Evolutionary conservation across 1,140 invertebrate genomes (phyloP).

Genomic region (Drosophila lini): DNA sequence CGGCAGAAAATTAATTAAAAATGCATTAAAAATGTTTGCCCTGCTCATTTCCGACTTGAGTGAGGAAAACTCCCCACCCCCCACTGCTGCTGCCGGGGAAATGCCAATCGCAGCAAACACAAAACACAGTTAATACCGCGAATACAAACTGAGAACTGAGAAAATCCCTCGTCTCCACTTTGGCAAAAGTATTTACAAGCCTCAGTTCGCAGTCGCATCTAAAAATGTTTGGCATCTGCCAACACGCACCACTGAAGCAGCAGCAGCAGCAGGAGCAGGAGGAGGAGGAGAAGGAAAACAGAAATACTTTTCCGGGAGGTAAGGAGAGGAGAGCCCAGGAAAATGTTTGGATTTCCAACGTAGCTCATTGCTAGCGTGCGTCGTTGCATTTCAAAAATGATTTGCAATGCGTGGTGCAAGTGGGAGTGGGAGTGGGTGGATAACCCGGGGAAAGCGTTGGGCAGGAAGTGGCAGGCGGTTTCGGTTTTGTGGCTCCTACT

Average conservation of each 20-base stretch:
- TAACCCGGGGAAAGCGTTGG: conserved; percentile 20
- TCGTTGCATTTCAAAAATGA: conserved; percentile 77
- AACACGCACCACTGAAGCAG: conserved; percentile 78
- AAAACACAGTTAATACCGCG: conserved; percentile 56
- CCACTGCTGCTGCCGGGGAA: conserved; percentile 4
- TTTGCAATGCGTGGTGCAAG: conserved; percentile 49
- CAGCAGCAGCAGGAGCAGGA: neutral
- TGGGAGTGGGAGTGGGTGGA: conserved; percentile 22
- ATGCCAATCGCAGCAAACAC: conserved; percentile 53
- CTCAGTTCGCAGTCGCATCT: conserved; percentile 78
- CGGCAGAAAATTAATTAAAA: conserved; percentile 77
- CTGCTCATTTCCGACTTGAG: conserved; percentile 13
- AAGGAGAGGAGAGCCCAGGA: conserved; percentile 16
- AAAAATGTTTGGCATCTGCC: conserved; percentile 81
- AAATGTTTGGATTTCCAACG: conserved; percentile 79
- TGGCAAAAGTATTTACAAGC: conserved; percentile 80
- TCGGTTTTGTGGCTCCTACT: conserved; percentile 33
- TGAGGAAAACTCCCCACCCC: neutral
- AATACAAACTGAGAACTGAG: conserved; percentile 38
- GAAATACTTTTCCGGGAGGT: conserved; percentile 14
- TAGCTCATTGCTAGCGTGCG: conserved; percentile 79
- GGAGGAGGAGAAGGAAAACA: neutral
- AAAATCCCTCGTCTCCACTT: conserved; percentile 77
- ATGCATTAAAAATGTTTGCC: conserved; percentile 68
- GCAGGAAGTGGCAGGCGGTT: conserved; percentile 70